Conservation (phyloP, 2,888 invertebrate genomes). For the Aproaerema taeniolella region DNA sequence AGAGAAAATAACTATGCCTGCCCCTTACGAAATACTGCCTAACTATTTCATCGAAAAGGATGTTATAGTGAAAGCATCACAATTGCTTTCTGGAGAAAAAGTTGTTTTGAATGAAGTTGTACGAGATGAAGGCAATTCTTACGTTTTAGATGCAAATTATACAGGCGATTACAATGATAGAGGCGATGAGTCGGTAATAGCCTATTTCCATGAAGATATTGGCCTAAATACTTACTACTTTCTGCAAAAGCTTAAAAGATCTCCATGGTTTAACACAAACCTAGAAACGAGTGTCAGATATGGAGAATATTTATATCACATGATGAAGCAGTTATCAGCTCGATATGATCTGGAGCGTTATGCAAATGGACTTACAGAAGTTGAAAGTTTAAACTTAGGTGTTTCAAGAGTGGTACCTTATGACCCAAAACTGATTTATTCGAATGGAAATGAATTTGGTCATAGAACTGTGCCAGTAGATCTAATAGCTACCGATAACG, state of each 20-base stretch:
- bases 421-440: slow-evolving; percentile 78
- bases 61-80: slow-evolving; percentile 67
- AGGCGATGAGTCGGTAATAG: slow-evolving; percentile 75
- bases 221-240: slow-evolving; percentile 82
- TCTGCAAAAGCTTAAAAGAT: slow-evolving; percentile 69
- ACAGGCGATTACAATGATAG: slow-evolving; percentile 54
- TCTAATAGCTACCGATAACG: slow-evolving; percentile 44
- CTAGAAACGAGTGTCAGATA: slow-evolving; percentile 60
- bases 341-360: slow-evolving; percentile 84
- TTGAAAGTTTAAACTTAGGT: slow-evolving; percentile 74
- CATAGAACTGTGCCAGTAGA: slow-evolving; percentile 64
- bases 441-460: slow-evolving; percentile 80
- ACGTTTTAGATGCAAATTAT: slow-evolving; percentile 56
- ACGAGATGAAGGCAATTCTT: slow-evolving; percentile 54
- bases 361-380: slow-evolving; percentile 79
- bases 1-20: slow-evolving; percentile 77
- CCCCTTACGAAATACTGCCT: slow-evolving; percentile 82
- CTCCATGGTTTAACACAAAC: slow-evolving; percentile 72
- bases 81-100: slow-evolving; percentile 41
- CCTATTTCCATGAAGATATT: slow-evolving; percentile 85
- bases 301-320: slow-evolving; percentile 80
- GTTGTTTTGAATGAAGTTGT: slow-evolving; percentile 38
- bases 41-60: slow-evolving; percentile 81
- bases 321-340: slow-evolving; percentile 81
- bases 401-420: slow-evolving; percentile 68